Conservation (phyloP, 2,888 invertebrate species). For the Elmis aenea region DNA sequence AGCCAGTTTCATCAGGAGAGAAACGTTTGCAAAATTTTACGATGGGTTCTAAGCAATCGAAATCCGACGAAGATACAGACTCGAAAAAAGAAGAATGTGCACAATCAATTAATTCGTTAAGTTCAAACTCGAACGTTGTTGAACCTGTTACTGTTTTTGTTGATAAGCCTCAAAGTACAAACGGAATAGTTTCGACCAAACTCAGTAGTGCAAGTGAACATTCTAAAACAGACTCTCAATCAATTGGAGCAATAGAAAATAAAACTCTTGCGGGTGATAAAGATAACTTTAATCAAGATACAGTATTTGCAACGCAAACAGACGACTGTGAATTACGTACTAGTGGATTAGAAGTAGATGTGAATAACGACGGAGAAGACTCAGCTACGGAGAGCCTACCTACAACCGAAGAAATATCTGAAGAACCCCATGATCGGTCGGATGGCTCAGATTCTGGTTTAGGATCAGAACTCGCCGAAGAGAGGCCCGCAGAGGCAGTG, state of each 20-base stretch:
- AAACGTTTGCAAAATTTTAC: too few species aligned
- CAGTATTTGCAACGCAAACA: slow-evolving; percentile 1
- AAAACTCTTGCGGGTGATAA: background rate
- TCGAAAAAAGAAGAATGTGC: slow-evolving; percentile 9
- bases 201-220: slow-evolving; percentile 28
- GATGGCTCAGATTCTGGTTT: slow-evolving; percentile 82
- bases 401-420: slow-evolving; percentile 52
- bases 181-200: slow-evolving; percentile 23
- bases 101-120: slow-evolving; percentile 15
- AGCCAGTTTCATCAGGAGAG: too few species aligned
- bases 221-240: slow-evolving; percentile 34
- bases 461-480: slow-evolving; percentile 69
- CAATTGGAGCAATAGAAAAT: slow-evolving; percentile 30
- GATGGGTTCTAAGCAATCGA: slow-evolving; percentile 32
- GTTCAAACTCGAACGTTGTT: slow-evolving; percentile 16
- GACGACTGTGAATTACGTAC: slow-evolving; percentile 3
- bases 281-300: background rate
- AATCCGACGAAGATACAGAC: slow-evolving; percentile 7
- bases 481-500: slow-evolving; percentile 37
- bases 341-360: slow-evolving; percentile 49
- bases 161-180: slow-evolving; percentile 29
- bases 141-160: slow-evolving; percentile 22
- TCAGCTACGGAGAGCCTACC: slow-evolving; percentile 60
- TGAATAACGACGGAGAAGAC: slow-evolving; percentile 57
- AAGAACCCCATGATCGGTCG: slow-evolving; percentile 63